These are phyloP conservation scores for Diorhabda elongata DNA, from an alignment of 1,140 invertebrate genomes.

Conservation along the genomic window DNA sequence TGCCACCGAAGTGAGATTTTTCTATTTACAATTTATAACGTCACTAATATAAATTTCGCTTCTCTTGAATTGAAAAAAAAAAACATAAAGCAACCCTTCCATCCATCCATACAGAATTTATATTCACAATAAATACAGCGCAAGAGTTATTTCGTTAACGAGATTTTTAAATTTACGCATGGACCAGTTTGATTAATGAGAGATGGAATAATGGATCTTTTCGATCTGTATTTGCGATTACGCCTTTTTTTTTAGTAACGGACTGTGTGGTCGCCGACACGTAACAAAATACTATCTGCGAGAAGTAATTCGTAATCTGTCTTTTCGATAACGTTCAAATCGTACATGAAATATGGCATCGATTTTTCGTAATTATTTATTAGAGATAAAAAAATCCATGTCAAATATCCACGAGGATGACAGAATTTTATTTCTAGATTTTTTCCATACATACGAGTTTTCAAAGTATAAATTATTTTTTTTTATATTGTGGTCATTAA, in stretches of 20 bases:
- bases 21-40: too few relatives aligned
- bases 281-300: slow-evolving; percentile 15
- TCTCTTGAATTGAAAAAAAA: neutral
- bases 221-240: slow-evolving; percentile 19
- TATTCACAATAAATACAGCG: slow-evolving; percentile 42
- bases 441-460: too few relatives aligned
- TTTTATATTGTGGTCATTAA: too few relatives aligned
- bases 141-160: slow-evolving; percentile 43
- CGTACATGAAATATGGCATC: slow-evolving; percentile 11
- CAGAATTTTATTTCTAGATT: too few relatives aligned
- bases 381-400: neutral
- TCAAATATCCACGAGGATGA: too few relatives aligned
- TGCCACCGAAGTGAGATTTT: too few relatives aligned
- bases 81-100: slow-evolving; percentile 8
- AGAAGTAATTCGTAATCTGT: slow-evolving; percentile 19
- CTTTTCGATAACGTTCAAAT: slow-evolving; percentile 18
- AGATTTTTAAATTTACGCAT: slow-evolving; percentile 32
- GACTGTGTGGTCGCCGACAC: slow-evolving; percentile 11
- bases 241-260: slow-evolving; percentile 14
- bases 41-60: too few relatives aligned
- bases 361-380: slow-evolving; percentile 16
- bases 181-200: slow-evolving; percentile 24
- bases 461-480: too few relatives aligned
- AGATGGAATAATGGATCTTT: slow-evolving; percentile 26
- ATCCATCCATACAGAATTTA: slow-evolving; percentile 30